Conservation (phyloP, 1,140 invertebrate species). For the Drosophila lini region DNA sequence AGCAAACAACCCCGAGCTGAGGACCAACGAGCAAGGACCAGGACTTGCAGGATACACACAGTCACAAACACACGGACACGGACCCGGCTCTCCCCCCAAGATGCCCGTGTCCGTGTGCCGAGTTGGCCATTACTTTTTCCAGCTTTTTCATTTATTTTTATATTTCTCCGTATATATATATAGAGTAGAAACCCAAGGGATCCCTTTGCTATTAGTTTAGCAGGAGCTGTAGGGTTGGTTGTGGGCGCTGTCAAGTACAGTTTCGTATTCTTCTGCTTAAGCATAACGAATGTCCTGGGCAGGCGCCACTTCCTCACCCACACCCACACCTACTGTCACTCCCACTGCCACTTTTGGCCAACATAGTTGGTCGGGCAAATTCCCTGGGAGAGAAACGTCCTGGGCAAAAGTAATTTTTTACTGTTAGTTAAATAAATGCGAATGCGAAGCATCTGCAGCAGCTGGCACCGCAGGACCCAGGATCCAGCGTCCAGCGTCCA, state of each 20-base stretch:
- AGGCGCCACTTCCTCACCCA: not conserved
- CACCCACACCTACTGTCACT: not conserved
- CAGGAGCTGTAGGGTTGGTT: constrained; percentile 37
- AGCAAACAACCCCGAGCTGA: constrained; percentile 72
- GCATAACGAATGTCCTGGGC: constrained; percentile 78
- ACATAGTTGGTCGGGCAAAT: constrained; percentile 53
- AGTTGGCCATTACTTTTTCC: constrained; percentile 77
- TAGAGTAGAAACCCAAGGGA: constrained; percentile 50
- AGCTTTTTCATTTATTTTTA: constrained; percentile 69
- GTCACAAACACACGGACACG: constrained; percentile 31
- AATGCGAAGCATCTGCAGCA: constrained; percentile 64
- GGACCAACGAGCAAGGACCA: constrained; percentile 65
- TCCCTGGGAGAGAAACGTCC: constrained; percentile 66
- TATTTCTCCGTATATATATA: constrained; percentile 44
- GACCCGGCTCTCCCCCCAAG: constrained; percentile 53
- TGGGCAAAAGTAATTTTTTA: constrained; percentile 81
- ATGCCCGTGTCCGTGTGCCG: constrained; percentile 50
- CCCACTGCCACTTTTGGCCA: constrained; percentile 37
- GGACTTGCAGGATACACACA: constrained; percentile 46
- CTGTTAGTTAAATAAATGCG: constrained; percentile 83
- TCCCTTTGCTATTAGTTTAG: constrained; percentile 75
- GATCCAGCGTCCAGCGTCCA: constrained; percentile 3
- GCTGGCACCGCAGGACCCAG: constrained; percentile 54
- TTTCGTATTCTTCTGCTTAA: constrained; percentile 83
- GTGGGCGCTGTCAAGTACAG: constrained; percentile 76